Base-by-base conservation (phyloP, 2,797 vertebrate species). In the Geotrypetes seraphini region DNA sequence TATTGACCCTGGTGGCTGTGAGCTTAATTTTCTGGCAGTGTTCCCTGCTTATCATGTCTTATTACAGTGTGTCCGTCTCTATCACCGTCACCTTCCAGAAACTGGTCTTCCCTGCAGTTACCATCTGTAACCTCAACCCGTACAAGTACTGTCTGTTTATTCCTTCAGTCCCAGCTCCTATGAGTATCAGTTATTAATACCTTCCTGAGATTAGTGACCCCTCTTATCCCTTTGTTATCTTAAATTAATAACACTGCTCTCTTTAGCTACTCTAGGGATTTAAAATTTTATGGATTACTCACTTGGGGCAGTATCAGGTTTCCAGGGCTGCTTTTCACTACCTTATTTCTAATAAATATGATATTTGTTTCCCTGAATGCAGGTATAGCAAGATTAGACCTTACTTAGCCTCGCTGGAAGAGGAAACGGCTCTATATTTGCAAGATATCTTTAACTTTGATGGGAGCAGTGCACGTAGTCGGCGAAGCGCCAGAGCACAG, bases 111-210 rank as follows among this genome's bases (percentile, higher is more conserved):
- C 83, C 83, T 1, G 81, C 83, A 0, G 69, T 86, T 60, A 86
- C 83, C 50, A 70, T 86, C 58, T 86, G 83, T 64, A 86, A 85
- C 38, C 80, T 82, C 63, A 86, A 86, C 53, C 83, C 83, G 10
- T 85, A 83, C 70, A 85, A 73, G 83, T 85, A 70, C 77, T n/a
- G 30, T 19, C 7, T 16, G 7, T 12, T 9, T 5, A 12, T n/a
- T n/a, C n/a, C n/a, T n/a, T n/a, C n/a, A n/a, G n/a, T n/a, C n/a
- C n/a, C n/a, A n/a, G n/a, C n/a, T n/a, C n/a, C n/a, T n/a, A n/a
- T n/a, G n/a, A n/a, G n/a, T n/a, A n/a, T n/a, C n/a, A n/a, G n/a
- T n/a, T n/a, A n/a, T n/a, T n/a, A n/a, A n/a, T n/a, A n/a, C n/a
- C n/a, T n/a, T n/a, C n/a, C n/a, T n/a, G n/a, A n/a, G n/a, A n/a